A percentile compares a stretch with the other conserved stretches of the same genome.
These are phyloP conservation scores for Oncorhynchus tshawytscha DNA, from an alignment of 2,113 vertebrate species.

Conservation along the genomic window DNA sequence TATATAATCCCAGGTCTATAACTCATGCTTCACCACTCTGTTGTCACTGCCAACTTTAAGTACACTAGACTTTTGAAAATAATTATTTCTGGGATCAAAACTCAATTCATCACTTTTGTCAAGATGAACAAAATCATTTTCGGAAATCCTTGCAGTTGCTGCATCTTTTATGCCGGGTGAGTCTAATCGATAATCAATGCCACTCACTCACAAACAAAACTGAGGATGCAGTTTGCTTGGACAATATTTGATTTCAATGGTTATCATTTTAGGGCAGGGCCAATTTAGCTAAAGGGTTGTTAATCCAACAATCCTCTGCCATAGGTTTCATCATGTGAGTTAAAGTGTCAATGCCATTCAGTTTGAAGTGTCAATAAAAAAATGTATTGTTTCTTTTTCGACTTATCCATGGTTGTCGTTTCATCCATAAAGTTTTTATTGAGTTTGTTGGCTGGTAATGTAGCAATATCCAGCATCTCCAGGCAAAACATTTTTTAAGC, in stretches of 20 bases:
- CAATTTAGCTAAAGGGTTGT: neutral
- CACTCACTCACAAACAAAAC: neutral
- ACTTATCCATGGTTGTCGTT: no score
- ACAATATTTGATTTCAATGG: neutral
- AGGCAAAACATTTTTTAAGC: no score
- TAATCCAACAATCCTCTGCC: neutral
- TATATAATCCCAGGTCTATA: neutral
- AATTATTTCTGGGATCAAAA: neutral
- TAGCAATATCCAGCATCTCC: no score
- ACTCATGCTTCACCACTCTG: neutral
- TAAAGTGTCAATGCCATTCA: no score
- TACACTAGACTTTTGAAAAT: neutral
- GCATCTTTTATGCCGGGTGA: constrained; percentile 34
- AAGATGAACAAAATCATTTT: constrained; percentile 37
- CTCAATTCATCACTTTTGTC: neutral
- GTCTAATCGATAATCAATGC: neutral
- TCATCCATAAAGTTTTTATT: no score
- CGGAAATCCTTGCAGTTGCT: constrained; percentile 21
- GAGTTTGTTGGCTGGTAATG: no score
- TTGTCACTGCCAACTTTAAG: neutral
- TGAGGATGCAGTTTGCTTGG: neutral
- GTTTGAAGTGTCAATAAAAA: no score
- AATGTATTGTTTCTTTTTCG: no score
- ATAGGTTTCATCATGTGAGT: no score
- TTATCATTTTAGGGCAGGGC: neutral